phyloP scores from a whole-genome alignment of 2,888 invertebrate species.

The Helicoverpa assulta region DNA sequence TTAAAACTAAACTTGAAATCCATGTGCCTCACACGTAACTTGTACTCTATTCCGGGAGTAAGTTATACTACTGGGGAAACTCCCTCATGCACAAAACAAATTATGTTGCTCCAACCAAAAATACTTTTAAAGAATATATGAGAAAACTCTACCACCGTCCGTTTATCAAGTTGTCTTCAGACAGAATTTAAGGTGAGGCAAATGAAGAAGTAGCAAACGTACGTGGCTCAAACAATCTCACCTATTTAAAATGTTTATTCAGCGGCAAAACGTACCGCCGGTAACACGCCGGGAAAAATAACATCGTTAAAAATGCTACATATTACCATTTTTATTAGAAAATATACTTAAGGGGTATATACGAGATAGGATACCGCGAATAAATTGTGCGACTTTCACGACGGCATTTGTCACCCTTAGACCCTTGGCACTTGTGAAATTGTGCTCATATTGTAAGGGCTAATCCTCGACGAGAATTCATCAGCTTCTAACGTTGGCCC shows the following conservation, averaged over 20 bases:
- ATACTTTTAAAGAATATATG: conserved; percentile 58
- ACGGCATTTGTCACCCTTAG: conserved; percentile 82
- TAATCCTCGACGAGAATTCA: conserved; percentile 86
- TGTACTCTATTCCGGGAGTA: conserved; percentile 33
- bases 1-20: conserved; percentile 1
- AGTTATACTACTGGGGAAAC: conserved; percentile 38
- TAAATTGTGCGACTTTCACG: conserved; percentile 80
- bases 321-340: conserved; percentile 87
- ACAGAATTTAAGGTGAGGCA: conserved; percentile 51
- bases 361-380: conserved; percentile 71
- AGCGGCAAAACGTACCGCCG: conserved; percentile 33
- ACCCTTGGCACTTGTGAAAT: conserved; percentile 85
- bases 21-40: conserved; percentile 19
- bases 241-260: conserved; percentile 67
- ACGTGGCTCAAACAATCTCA: conserved; percentile 48
- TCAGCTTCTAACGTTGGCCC: conserved; percentile 81
- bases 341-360: conserved; percentile 76
- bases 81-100: conserved; percentile 49
- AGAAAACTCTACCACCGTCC: conserved; percentile 53
- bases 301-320: conserved; percentile 77
- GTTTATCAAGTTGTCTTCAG: conserved; percentile 61
- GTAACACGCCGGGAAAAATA: conserved; percentile 66
- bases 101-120: conserved; percentile 53
- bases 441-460: conserved; percentile 89
- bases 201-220: conserved; percentile 48